Percentiles rank a stretch among this genome's conserved stretches.
Conservation (phyloP, 1,140 invertebrate species). For the Artemia franciscana region DNA sequence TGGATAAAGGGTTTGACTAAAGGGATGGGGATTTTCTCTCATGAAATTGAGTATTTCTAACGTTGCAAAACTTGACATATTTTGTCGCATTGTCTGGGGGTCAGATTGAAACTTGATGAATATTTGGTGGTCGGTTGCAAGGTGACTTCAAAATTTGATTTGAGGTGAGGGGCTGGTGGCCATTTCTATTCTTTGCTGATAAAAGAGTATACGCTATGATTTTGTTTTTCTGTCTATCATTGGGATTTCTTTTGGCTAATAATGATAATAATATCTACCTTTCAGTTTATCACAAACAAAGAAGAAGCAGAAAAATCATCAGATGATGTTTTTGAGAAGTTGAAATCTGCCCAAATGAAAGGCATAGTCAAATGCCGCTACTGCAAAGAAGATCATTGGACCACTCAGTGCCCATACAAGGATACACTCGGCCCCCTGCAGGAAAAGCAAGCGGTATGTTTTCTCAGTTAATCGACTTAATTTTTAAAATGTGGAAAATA, state of each 20-base stretch:
- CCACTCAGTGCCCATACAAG: conserved; percentile 87
- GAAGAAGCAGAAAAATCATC: conserved; percentile 59
- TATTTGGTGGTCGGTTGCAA: too few species aligned
- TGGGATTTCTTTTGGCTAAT: not conserved
- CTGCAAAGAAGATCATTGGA: conserved; percentile 93
- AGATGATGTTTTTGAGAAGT: conserved; percentile 52
- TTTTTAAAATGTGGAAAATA: too few species aligned
- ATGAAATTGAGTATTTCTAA: too few species aligned
- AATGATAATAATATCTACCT: not conserved
- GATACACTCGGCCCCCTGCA: conserved; percentile 33
- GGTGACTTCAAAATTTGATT: too few species aligned
- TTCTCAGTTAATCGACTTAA: too few species aligned
- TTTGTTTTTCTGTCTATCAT: not conserved
- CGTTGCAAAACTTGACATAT: too few species aligned
- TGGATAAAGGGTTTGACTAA: too few species aligned
- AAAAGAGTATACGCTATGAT: not conserved
- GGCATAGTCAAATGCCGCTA: conserved; percentile 76
- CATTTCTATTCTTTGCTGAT: too few species aligned
- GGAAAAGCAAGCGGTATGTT: conserved; percentile 18
- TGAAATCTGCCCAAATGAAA: conserved; percentile 37
- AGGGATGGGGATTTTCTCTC: too few species aligned
- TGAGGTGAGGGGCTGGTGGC: too few species aligned
- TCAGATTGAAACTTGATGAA: too few species aligned
- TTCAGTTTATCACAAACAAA: conserved; percentile 51
- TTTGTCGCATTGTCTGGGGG: too few species aligned